These are phyloP conservation scores for Chaetodon trifasciatus DNA, from an alignment of 2,797 vertebrate species.

Conservation along the genomic window DNA sequence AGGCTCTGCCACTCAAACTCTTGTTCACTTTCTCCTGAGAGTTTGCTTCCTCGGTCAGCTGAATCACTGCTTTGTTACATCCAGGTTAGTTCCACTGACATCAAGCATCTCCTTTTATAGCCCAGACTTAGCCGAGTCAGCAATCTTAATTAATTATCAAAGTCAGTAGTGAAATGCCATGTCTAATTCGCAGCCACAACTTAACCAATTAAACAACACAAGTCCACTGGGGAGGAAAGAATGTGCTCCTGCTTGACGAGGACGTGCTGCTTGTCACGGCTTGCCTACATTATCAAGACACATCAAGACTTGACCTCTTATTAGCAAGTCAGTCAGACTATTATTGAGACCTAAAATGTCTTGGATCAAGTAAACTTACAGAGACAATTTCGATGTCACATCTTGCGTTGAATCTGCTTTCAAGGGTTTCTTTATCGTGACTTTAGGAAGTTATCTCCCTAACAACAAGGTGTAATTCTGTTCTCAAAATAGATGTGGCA, in stretches of 20 bases:
- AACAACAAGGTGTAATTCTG: background rate
- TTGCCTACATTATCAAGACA: constrained; percentile 45
- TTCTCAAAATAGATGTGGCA: background rate
- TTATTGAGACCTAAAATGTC: constrained; percentile 1
- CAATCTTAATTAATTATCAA: constrained; percentile 55
- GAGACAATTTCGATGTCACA: background rate
- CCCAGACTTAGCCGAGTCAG: constrained; percentile 42
- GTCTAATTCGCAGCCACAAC: constrained; percentile 61
- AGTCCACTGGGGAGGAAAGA: constrained; percentile 40
- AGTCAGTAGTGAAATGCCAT: constrained; percentile 46
- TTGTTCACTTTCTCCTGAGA: constrained; percentile 8
- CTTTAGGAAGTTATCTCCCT: background rate
- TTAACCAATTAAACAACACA: constrained; percentile 59
- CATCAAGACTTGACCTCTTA: constrained; percentile 27
- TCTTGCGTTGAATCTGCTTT: background rate
- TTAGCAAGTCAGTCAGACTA: constrained; percentile 21
- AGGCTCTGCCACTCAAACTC: background rate
- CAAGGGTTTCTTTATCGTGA: background rate
- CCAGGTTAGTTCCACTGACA: constrained; percentile 49
- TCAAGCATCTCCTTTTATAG: constrained; percentile 48
- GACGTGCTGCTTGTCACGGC: constrained; percentile 49
- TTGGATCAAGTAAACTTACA: background rate
- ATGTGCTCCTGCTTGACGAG: constrained; percentile 41
- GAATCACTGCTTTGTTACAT: constrained; percentile 52
- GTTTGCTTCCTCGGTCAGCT: constrained; percentile 33